These are phyloP conservation scores for Potamarius usumacintae DNA, from an alignment of 2,113 vertebrate species.

Conservation along the genomic window DNA sequence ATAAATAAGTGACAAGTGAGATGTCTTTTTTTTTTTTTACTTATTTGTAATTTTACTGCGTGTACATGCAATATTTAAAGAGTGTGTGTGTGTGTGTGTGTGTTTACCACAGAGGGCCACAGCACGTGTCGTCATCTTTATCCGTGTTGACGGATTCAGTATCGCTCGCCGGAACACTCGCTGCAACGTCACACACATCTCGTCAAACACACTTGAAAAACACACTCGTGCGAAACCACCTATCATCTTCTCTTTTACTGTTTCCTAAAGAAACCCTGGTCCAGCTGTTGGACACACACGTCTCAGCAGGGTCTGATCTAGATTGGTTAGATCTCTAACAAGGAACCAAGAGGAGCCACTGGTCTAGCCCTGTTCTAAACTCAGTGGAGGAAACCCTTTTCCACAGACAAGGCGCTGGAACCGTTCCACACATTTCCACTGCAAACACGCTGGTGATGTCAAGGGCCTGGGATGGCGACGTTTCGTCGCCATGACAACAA, in stretches of 20 bases:
- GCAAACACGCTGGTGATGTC: background rate
- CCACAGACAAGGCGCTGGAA: background rate
- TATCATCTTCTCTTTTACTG: background rate
- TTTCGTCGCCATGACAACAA: background rate
- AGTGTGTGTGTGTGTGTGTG: slow-evolving; percentile 11
- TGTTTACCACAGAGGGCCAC: slow-evolving; percentile 86
- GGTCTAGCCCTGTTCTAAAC: background rate
- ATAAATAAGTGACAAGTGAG: slow-evolving; percentile 47
- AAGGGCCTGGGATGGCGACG: background rate
- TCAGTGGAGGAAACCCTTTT: background rate
- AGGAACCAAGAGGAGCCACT: background rate
- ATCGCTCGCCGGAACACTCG: slow-evolving; percentile 92
- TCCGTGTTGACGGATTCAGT: slow-evolving; percentile 94
- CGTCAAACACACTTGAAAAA: slow-evolving; percentile 14
- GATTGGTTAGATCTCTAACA: background rate
- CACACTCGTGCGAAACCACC: background rate
- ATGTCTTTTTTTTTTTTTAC: too few species aligned
- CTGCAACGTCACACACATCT: slow-evolving; percentile 74
- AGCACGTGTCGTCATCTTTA: slow-evolving; percentile 90
- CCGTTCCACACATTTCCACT: background rate
- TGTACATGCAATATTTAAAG: background rate
- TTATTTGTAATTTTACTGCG: background rate
- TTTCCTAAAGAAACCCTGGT: background rate
- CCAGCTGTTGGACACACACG: too few species aligned
- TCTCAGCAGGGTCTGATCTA: background rate